A percentile compares a stretch with the other conserved stretches of the same genome.
Conservation (phyloP, 2,888 invertebrate species). For the Aphodius granarius region DNA sequence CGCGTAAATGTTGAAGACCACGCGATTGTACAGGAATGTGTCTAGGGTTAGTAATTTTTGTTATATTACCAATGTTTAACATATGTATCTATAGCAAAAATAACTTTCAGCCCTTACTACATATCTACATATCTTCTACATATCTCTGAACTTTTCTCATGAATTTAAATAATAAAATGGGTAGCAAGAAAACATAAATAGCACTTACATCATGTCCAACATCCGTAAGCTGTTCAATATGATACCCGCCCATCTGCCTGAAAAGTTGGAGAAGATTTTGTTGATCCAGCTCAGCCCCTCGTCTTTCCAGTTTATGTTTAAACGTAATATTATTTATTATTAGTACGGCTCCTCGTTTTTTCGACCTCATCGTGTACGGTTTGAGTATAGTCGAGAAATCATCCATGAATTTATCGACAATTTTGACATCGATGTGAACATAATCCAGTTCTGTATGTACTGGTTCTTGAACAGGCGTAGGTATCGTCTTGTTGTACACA, state of each 20-base stretch:
- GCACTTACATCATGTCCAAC: constrained; percentile 51
- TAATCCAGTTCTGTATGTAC: constrained; percentile 22
- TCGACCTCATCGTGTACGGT: constrained; percentile 41
- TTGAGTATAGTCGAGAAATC: constrained; percentile 40
- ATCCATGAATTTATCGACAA: constrained; percentile 34
- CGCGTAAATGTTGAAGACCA: no score
- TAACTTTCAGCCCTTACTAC: no score
- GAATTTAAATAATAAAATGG: no score
- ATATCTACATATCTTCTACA: no score
- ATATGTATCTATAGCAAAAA: no score
- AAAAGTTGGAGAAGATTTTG: constrained; percentile 62
- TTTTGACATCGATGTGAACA: constrained; percentile 24
- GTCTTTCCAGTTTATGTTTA: constrained; percentile 43
- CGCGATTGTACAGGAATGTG: no score
- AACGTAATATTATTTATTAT: constrained; percentile 52
- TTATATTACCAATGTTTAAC: no score
- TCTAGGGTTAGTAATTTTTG: no score
- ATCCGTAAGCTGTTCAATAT: constrained; percentile 52
- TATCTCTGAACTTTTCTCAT: no score
- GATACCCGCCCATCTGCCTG: constrained; percentile 59
- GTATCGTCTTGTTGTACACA: background rate
- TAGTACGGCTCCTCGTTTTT: constrained; percentile 44
- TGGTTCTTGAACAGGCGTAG: constrained; percentile 1
- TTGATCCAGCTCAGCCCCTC: constrained; percentile 64
- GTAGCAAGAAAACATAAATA: no score